Conservation (phyloP, 2,888 invertebrate species). For the Frankliniella intonsa region DNA sequence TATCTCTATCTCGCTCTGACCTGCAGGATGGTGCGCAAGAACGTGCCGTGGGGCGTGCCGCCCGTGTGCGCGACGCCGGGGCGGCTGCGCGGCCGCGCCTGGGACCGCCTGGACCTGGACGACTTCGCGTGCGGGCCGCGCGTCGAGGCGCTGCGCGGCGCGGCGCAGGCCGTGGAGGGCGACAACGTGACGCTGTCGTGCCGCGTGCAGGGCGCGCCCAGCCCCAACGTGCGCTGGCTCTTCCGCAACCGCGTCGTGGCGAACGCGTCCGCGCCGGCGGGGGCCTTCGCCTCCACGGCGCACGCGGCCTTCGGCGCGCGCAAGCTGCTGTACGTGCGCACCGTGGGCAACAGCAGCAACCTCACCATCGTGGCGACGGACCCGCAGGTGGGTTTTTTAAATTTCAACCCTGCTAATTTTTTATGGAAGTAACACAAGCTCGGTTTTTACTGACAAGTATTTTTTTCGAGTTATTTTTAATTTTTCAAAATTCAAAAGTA, state of each 20-base stretch:
- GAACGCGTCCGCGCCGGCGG: slow-evolving; percentile 46
- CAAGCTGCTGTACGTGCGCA: slow-evolving; percentile 61
- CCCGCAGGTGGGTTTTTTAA: slow-evolving; percentile 46
- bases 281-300: slow-evolving; percentile 36
- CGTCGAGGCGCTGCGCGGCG: slow-evolving; percentile 57
- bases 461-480: too few species aligned
- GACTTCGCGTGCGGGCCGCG: slow-evolving; percentile 76
- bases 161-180: slow-evolving; percentile 63
- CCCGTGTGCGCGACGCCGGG: slow-evolving; percentile 66
- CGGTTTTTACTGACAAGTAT: too few species aligned
- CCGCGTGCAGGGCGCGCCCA: slow-evolving; percentile 64
- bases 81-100: slow-evolving; percentile 59
- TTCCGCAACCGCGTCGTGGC: slow-evolving; percentile 65
- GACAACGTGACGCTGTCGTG: slow-evolving; percentile 70
- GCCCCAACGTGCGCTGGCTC: slow-evolving; percentile 68
- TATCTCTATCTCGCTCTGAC: neutral
- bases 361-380: slow-evolving; percentile 68
- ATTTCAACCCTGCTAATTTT: too few species aligned
- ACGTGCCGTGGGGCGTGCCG: slow-evolving; percentile 67
- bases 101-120: slow-evolving; percentile 71
- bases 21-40: slow-evolving; percentile 59
- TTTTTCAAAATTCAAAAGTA: too few species aligned
- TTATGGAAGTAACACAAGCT: too few species aligned
- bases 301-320: slow-evolving; percentile 46
- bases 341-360: slow-evolving; percentile 64